These are phyloP conservation scores for Subacronicta megacephala DNA, from an alignment of 2,888 invertebrate genomes.

Conservation along the genomic window DNA sequence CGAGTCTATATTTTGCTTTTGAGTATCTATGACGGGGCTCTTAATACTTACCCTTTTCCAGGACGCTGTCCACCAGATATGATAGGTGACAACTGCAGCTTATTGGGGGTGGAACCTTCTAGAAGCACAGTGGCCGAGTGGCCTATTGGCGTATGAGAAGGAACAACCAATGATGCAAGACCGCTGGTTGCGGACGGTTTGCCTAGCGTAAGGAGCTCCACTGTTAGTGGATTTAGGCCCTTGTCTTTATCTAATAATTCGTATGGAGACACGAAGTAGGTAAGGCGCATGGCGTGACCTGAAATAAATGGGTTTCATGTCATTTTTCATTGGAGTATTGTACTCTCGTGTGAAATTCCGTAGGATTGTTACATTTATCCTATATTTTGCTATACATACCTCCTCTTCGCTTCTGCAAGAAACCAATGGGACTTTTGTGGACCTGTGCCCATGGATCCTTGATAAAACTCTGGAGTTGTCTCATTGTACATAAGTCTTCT, in stretches of 20 bases:
- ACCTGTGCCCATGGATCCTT: slow-evolving; percentile 92
- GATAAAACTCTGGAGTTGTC: slow-evolving; percentile 93
- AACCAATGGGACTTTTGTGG: slow-evolving; percentile 96
- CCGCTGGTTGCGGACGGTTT: slow-evolving; percentile 76
- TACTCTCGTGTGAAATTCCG: too few relatives aligned
- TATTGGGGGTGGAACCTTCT: slow-evolving; percentile 96
- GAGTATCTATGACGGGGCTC: too few relatives aligned
- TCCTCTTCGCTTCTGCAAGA: slow-evolving; percentile 94
- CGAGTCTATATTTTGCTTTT: too few relatives aligned
- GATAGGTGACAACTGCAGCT: slow-evolving; percentile 93
- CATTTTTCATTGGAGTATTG: background rate
- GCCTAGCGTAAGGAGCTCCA: slow-evolving; percentile 91
- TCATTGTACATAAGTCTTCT: slow-evolving; percentile 95
- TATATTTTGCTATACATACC: slow-evolving; percentile 78
- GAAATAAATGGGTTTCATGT: slow-evolving; percentile 45
- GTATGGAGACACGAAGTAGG: slow-evolving; percentile 98
- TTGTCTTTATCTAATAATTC: slow-evolving; percentile 95
- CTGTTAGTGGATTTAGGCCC: slow-evolving; percentile 92
- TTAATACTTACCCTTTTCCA: slow-evolving; percentile 91
- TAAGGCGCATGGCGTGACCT: slow-evolving; percentile 98
- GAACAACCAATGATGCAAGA: slow-evolving; percentile 79
- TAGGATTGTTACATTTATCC: too few relatives aligned
- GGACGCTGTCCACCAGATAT: slow-evolving; percentile 92
- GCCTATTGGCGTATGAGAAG: slow-evolving; percentile 91
- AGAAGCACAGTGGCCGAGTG: slow-evolving; percentile 97